These are phyloP conservation scores for Bombus fervidus DNA, from an alignment of 1,140 invertebrate species.

Conservation along the genomic window DNA sequence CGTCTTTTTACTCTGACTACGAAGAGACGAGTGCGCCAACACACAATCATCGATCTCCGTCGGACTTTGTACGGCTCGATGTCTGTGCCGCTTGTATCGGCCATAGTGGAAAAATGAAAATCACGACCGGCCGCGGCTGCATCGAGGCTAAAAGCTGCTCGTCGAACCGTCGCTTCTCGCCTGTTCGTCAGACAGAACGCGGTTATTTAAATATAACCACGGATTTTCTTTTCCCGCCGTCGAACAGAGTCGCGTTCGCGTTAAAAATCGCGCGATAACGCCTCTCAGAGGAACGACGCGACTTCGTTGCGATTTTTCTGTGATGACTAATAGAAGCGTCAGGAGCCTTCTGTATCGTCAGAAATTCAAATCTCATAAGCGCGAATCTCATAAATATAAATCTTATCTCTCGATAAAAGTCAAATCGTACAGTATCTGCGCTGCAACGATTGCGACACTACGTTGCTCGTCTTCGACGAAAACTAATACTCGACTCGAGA, in stretches of 20 bases:
- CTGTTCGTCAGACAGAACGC: not conserved
- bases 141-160: conserved; percentile 6
- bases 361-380: too few species aligned
- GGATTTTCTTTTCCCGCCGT: not conserved
- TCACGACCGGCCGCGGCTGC: not conserved
- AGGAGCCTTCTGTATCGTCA: too few species aligned
- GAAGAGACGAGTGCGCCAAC: not conserved
- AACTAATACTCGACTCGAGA: not conserved
- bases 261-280: conserved; percentile 4
- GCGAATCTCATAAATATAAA: too few species aligned
- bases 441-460: too few species aligned
- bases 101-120: conserved; percentile 33
- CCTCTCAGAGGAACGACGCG: not conserved
- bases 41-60: conserved; percentile 21
- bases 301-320: not conserved
- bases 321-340: not conserved
- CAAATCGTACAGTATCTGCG: too few species aligned
- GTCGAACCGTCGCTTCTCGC: not conserved
- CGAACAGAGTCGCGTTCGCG: not conserved
- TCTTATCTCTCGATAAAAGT: too few species aligned
- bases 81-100: conserved; percentile 15
- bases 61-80: conserved; percentile 49
- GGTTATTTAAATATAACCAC: not conserved
- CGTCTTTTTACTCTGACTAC: conserved; percentile 12
- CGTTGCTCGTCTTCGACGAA: too few species aligned